Evolutionary conservation across 1,140 invertebrate species (phyloP), one percentile per base, ranked within the genome.

Genomic region (Steinernema khuongi): DNA sequence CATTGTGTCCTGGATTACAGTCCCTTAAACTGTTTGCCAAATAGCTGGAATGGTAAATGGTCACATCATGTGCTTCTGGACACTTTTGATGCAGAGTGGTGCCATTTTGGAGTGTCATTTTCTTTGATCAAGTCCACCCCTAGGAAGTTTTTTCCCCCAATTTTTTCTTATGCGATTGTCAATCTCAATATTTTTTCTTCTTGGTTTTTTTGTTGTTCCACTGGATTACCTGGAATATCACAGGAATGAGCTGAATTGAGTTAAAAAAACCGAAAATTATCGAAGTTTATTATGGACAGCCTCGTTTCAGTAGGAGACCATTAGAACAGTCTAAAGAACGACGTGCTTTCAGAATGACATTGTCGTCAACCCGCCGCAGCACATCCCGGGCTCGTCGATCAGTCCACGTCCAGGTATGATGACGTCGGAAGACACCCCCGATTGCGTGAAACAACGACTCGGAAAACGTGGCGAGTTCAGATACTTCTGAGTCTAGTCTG

Each of bases 381-480:
- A 30, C 19, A 31, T 60, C 29, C 78, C 73, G 32, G 32, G 43
- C 18, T 69, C 76, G 17, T 72, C 76, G 26, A 33, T 78, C 29
- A 80, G 77, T 43, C 78, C 78, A 1, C 67, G 78, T 30, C 75
- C 79, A 81, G 80, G 80, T 81, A 82, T 82, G 71, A 74, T 81
- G 73, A 77, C 74, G 32, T 74, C 74, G 31, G 80, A 83, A 31
- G 79, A 81, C 41, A 82, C 82, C 22, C 82, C 82, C 2, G 81
- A 85, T 17, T 85, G 82, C 69, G 81, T 84, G 32, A 85, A 81
- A 76, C 75, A 94, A 85, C 89, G 93, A 79, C 90, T 92, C 81
- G 93, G 93, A 86, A 94, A 94, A 88, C 94, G 94, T 89, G 93
- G 93, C 88, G 93, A 94, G 89, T 94, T 96, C 86, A 90, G 93